A percentile compares a stretch with the other conserved stretches of the same genome.
These are phyloP conservation scores for Nomada flava DNA, from an alignment of 2,888 invertebrate genomes.

Conservation along the genomic window DNA sequence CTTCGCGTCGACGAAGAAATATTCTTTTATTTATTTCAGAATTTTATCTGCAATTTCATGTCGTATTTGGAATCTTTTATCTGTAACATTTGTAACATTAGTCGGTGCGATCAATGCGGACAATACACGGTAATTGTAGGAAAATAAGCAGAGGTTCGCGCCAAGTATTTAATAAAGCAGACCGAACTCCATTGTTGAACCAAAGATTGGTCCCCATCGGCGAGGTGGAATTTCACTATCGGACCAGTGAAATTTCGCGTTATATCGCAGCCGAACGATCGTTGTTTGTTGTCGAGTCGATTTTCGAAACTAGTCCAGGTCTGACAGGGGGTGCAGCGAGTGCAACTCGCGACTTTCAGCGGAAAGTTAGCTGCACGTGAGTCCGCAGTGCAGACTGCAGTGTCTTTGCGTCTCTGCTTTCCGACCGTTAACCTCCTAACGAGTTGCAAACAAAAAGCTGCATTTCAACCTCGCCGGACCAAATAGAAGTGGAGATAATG, in stretches of 20 bases:
- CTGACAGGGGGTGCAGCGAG: conserved; percentile 34
- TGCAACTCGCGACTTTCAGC: conserved; percentile 44
- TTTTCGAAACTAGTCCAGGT: conserved; percentile 52
- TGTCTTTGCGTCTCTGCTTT: conserved; percentile 59
- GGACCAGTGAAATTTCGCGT: background rate
- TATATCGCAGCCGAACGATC: conserved; percentile 16
- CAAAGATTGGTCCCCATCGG: too few species aligned
- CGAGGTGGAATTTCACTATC: too few species aligned
- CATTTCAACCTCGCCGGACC: background rate
- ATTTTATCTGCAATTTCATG: too few species aligned
- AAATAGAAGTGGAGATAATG: background rate
- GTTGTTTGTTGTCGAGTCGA: conserved; percentile 48
- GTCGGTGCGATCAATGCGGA: too few species aligned
- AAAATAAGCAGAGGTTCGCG: too few species aligned
- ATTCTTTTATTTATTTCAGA: too few species aligned
- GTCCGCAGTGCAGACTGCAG: conserved; percentile 80
- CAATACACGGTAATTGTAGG: too few species aligned
- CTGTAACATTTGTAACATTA: too few species aligned
- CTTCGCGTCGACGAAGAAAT: background rate
- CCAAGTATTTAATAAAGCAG: too few species aligned
- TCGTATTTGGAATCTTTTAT: too few species aligned
- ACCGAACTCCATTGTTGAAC: too few species aligned
- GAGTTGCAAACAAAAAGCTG: conserved; percentile 35
- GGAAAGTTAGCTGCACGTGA: conserved; percentile 65
- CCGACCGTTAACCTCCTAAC: conserved; percentile 55